These are phyloP conservation scores for Lordiphosa collinella DNA, from an alignment of 1,140 invertebrate genomes.

Conservation along the genomic window DNA sequence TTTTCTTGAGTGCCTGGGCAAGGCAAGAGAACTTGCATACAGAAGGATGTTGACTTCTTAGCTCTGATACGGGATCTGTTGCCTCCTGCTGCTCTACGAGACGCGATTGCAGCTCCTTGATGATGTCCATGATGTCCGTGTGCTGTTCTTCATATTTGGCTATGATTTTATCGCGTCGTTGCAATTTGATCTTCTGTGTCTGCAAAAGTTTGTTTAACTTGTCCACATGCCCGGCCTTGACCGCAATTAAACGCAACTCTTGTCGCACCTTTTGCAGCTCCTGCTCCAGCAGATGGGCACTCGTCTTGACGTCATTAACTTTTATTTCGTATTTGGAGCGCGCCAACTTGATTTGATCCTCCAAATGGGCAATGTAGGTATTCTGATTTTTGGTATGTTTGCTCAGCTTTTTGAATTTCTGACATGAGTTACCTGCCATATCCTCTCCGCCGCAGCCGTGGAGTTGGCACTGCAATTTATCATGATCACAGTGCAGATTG, in stretches of 20 bases:
- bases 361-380: constrained; percentile 39
- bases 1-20: constrained; percentile 27
- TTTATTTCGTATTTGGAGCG: constrained; percentile 40
- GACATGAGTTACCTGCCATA: background rate
- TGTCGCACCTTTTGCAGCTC: constrained; percentile 27
- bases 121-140: constrained; percentile 14
- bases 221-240: constrained; percentile 31
- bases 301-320: constrained; percentile 34
- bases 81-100: background rate
- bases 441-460: constrained; percentile 13
- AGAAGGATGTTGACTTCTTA: background rate
- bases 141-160: constrained; percentile 40
- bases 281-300: constrained; percentile 26
- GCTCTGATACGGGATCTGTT: background rate
- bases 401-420: constrained; percentile 13
- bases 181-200: constrained; percentile 22
- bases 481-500: constrained; percentile 7
- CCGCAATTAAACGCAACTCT: constrained; percentile 31
- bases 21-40: constrained; percentile 12
- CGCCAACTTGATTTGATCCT: constrained; percentile 44
- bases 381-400: constrained; percentile 28
- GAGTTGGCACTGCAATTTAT: constrained; percentile 19
- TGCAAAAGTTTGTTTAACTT: constrained; percentile 9
- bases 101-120: constrained; percentile 4
- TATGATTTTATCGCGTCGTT: constrained; percentile 38